Conservation (phyloP, 2,113 vertebrate genomes). For the Potamarius usumacintae region DNA sequence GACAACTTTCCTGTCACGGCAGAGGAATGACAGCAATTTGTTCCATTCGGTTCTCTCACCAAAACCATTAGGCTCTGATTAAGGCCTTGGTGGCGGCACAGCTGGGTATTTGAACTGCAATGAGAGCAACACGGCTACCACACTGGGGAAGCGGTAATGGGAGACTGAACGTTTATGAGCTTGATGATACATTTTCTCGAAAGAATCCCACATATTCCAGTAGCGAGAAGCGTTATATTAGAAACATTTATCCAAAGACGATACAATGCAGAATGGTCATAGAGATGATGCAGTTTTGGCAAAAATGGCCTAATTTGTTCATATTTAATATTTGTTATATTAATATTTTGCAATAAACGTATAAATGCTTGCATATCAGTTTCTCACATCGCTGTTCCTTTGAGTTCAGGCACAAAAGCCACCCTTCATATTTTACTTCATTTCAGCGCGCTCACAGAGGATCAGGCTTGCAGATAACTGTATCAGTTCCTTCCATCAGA, state of each 20-base stretch:
- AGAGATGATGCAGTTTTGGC: not conserved
- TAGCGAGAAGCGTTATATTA: not conserved
- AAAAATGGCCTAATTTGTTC: not conserved
- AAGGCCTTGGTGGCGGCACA: constrained; percentile 27
- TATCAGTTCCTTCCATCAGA: constrained; percentile 39
- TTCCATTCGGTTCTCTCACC: constrained; percentile 19
- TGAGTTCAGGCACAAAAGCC: constrained; percentile 19
- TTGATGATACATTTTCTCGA: not conserved
- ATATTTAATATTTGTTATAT: constrained; percentile 1
- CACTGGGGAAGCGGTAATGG: not conserved
- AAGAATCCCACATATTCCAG: not conserved
- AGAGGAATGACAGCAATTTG: constrained; percentile 41
- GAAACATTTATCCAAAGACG: constrained; percentile 4
- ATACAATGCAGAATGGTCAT: not conserved
- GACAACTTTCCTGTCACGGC: constrained; percentile 40
- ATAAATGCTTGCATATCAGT: constrained; percentile 3
- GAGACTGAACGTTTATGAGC: constrained; percentile 2
- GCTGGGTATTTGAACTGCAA: constrained; percentile 1
- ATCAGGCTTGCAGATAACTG: constrained; percentile 30
- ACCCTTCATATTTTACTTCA: constrained; percentile 8
- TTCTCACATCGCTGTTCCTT: not conserved
- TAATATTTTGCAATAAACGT: not conserved
- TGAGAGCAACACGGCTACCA: constrained; percentile 2
- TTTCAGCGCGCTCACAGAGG: constrained; percentile 19
- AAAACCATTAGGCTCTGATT: constrained; percentile 40